Evolutionary conservation across 2,888 invertebrate species (phyloP).

Genomic region (Isotomurus palustris): DNA sequence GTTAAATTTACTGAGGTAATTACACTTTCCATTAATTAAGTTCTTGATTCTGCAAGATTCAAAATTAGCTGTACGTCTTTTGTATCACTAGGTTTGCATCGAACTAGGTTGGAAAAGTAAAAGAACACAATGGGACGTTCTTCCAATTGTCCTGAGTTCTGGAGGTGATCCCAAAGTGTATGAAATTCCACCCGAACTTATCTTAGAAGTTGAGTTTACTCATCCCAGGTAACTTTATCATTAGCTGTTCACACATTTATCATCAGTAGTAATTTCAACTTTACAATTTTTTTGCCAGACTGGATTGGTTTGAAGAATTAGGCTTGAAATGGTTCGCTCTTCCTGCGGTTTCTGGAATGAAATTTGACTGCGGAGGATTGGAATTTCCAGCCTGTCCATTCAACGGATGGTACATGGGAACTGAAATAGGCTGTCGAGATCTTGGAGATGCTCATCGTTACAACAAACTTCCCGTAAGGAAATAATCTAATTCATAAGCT

Average conservation of each 20-base stretch:
- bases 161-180: slow-evolving; percentile 94
- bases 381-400: slow-evolving; percentile 90
- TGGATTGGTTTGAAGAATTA: slow-evolving; percentile 79
- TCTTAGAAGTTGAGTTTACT: slow-evolving; percentile 75
- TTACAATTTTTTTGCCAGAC: slow-evolving; percentile 62
- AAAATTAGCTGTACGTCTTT: not conserved
- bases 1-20: slow-evolving; percentile 84
- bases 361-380: slow-evolving; percentile 90
- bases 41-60: not conserved
- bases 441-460: slow-evolving; percentile 79
- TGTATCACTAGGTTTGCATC: slow-evolving; percentile 66
- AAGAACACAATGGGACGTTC: slow-evolving; percentile 74
- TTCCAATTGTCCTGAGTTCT: slow-evolving; percentile 84
- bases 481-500: too few species aligned
- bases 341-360: slow-evolving; percentile 85
- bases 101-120: slow-evolving; percentile 86
- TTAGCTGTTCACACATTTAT: not conserved
- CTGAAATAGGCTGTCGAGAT: slow-evolving; percentile 88
- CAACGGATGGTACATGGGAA: slow-evolving; percentile 97
- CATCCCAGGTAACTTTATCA: slow-evolving; percentile 78
- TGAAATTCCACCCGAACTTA: slow-evolving; percentile 79
- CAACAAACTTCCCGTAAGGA: slow-evolving; percentile 82
- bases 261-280: too few species aligned
- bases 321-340: slow-evolving; percentile 82
- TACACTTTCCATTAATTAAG: slow-evolving; percentile 5